A percentile compares a stretch with the other conserved stretches of the same genome.
These are phyloP conservation scores for Nemapogon koenigi DNA, from an alignment of 2,888 invertebrate species.

Conservation along the genomic window DNA sequence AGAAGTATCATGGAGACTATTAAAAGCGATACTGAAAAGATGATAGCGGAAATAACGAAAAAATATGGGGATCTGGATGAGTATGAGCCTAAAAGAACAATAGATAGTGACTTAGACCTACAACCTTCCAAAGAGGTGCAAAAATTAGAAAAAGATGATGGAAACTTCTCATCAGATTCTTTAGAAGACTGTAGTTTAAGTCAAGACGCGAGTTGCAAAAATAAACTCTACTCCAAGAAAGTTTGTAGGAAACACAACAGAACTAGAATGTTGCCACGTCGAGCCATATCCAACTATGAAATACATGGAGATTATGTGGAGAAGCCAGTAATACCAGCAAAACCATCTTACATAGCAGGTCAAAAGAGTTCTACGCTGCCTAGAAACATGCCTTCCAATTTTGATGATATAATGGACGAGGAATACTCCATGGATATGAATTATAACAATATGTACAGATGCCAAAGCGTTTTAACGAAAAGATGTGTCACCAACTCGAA, in stretches of 20 bases:
- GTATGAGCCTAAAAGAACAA: constrained; percentile 31
- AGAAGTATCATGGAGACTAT: constrained; percentile 68
- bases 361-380: constrained; percentile 58
- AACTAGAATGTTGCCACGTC: constrained; percentile 57
- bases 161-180: constrained; percentile 81
- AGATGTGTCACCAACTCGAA: constrained; percentile 68
- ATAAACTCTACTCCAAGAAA: constrained; percentile 57
- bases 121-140: constrained; percentile 40
- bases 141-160: constrained; percentile 59
- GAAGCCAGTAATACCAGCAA: constrained; percentile 43
- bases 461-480: constrained; percentile 56
- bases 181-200: constrained; percentile 73
- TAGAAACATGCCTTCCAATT: constrained; percentile 57
- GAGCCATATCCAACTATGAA: constrained; percentile 81
- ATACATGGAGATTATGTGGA: constrained; percentile 60
- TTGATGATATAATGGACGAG: constrained; percentile 60
- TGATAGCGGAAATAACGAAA: constrained; percentile 70
- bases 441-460: constrained; percentile 44
- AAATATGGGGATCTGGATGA: constrained; percentile 70
- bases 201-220: constrained; percentile 56
- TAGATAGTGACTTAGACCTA: constrained; percentile 36
- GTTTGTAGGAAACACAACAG: constrained; percentile 61
- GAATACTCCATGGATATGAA: constrained; percentile 37
- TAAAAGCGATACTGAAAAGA: constrained; percentile 69
- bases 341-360: constrained; percentile 36